Evolutionary conservation across 2,888 invertebrate species (phyloP).

Genomic region (Dryomyza anilis): DNA sequence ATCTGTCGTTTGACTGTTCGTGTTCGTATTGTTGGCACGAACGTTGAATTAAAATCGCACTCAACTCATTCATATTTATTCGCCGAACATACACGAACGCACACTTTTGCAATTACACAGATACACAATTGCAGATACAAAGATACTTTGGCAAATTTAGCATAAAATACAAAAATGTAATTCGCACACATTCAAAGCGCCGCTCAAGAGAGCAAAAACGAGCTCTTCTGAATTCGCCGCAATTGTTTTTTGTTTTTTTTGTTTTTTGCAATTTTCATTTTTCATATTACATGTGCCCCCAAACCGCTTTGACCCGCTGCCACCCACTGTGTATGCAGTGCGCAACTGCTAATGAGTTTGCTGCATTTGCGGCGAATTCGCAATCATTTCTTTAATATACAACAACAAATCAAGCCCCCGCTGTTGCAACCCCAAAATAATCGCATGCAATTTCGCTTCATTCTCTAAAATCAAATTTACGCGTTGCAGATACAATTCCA

Average conservation of each 20-base stretch:
- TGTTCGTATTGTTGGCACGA: not conserved
- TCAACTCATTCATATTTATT: not conserved
- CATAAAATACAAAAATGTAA: not conserved
- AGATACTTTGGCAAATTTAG: constrained; percentile 11
- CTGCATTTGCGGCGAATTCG: not conserved
- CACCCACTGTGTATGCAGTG: not conserved
- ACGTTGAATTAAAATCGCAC: constrained; percentile 18
- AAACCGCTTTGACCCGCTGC: not conserved
- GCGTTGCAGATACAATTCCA: no score
- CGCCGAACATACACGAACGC: no score
- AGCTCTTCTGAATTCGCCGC: not conserved
- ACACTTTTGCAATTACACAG: not conserved
- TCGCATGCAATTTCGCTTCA: no score
- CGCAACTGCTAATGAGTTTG: constrained; percentile 3
- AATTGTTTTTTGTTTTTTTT: not conserved
- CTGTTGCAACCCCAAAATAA: no score
- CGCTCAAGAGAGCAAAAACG: not conserved
- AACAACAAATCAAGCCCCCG: not conserved
- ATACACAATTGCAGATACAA: not conserved
- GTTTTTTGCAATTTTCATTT: not conserved
- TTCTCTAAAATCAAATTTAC: no score
- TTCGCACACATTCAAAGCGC: constrained; percentile 8
- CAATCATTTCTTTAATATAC: no score
- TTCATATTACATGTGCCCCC: not conserved
- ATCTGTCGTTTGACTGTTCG: not conserved